Evolutionary conservation across 2,797 vertebrate species (phyloP).

Genomic region (Galago senegalensis): DNA sequence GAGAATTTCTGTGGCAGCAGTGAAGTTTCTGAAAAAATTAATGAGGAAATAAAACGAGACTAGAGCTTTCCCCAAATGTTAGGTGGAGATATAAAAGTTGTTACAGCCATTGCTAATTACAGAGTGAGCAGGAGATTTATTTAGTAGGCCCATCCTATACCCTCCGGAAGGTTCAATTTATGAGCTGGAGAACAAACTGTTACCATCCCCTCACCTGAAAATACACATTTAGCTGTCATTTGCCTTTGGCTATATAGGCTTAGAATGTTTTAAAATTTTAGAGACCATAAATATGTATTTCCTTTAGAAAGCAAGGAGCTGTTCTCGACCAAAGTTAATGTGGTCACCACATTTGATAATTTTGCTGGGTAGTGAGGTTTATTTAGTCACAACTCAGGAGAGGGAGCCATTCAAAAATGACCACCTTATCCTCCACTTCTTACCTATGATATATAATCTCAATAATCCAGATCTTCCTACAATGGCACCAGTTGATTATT

Average conservation of each 20-base stretch:
- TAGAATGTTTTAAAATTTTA: neutral
- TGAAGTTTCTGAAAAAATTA: slow-evolving; percentile 27
- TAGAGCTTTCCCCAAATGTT: neutral
- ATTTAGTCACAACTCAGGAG: neutral
- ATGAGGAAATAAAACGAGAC: slow-evolving; percentile 23
- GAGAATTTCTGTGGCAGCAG: neutral
- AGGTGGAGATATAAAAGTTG: slow-evolving; percentile 37
- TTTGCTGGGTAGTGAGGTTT: neutral
- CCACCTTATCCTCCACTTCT: neutral
- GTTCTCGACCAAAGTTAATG: neutral
- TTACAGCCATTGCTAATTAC: neutral
- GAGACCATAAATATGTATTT: neutral
- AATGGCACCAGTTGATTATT: slow-evolving; percentile 23
- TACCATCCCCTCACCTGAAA: neutral
- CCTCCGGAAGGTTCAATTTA: neutral
- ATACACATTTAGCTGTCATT: neutral
- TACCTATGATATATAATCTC: neutral
- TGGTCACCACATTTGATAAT: neutral
- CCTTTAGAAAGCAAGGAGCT: slow-evolving; percentile 4
- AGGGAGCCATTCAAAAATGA: neutral
- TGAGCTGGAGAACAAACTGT: neutral
- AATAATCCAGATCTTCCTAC: neutral
- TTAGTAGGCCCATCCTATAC: neutral
- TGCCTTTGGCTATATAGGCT: neutral
- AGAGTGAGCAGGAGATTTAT: neutral